Evolutionary conservation across 2,888 invertebrate species (phyloP), one percentile per base, ranked within the genome.

Genomic region (Xanthia icteritia): DNA sequence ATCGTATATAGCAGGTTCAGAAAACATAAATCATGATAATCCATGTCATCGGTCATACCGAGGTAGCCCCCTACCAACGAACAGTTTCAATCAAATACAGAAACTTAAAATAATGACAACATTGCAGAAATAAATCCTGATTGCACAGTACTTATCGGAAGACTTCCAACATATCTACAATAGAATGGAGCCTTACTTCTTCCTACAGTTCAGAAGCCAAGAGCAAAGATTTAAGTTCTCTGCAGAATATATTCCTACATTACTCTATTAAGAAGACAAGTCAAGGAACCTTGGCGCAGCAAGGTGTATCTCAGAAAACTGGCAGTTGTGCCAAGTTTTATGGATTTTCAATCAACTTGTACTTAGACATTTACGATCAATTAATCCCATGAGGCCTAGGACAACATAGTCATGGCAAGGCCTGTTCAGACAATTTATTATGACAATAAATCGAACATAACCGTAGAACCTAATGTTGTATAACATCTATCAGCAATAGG

Each of bases 321-420:
- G 27, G 11, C 27, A 60, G 15, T 75, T 56, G 61, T 31, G n/a
- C 48, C 45, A 54, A 11, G 39, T 48, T 79, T 66, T 63, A 67
- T 63, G 17, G 68, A 60, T 56, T 65, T 79, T 61, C 77, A 77
- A 70, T 77, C 48, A 66, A 70, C 27, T 58, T 31, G 48, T 56
- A 27, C n/a, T 77, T 23, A 67, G 54, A 81, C 31, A 51, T 83
- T 83, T 77, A 80, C 78, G 69, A 80, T n/a, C 65, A 66, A 70
- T 80, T 70, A 70, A 77, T 83, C 31, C 27, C n/a, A 81, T 65
- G 42, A 66, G 61, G 39, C 78, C 60, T 77, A 70, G 23, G 66
- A 48, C 56, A 58, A 77, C 56, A 64, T 51, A 39, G 48, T 63
- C 45, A 45, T 48, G 23, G 17, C 31, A n/a, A 61, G 20, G 8